Percentiles rank a stretch among this genome's conserved stretches.
phyloP scores from a whole-genome alignment of 2,113 vertebrate genomes.

The Tyto alba region DNA sequence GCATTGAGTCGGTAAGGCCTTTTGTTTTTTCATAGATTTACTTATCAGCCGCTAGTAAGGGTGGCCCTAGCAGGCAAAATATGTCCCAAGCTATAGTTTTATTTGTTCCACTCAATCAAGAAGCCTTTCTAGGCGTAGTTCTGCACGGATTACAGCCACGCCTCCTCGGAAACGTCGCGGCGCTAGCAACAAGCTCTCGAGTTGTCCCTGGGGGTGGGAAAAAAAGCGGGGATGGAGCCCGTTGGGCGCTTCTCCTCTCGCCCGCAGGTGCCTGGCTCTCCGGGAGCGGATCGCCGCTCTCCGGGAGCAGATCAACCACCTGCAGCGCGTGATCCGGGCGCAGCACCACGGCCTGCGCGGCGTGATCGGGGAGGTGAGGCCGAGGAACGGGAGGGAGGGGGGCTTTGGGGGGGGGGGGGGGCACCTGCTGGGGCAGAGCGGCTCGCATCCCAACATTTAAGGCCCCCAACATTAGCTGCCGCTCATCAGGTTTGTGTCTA shows the following conservation, averaged over 20 bases:
- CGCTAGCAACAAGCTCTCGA: not conserved
- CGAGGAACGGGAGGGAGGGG: too few species aligned
- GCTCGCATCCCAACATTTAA: too few species aligned
- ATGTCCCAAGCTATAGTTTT: not conserved
- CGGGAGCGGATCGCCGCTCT: slow-evolving; percentile 48
- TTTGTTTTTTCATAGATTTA: too few species aligned
- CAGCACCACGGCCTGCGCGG: slow-evolving; percentile 61
- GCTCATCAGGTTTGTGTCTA: not conserved
- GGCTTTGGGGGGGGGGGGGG: too few species aligned
- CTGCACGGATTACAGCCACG: not conserved
- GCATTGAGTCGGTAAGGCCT: not conserved
- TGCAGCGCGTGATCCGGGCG: slow-evolving; percentile 62
- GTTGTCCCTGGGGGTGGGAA: not conserved
- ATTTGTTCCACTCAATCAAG: not conserved
- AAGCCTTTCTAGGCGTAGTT: not conserved
- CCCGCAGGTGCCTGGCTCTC: slow-evolving; percentile 48
- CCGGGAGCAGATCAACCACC: slow-evolving; percentile 66
- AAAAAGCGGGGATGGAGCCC: too few species aligned
- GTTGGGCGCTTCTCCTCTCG: not conserved
- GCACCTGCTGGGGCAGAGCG: too few species aligned
- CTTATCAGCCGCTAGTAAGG: not conserved
- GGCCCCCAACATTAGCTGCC: too few species aligned
- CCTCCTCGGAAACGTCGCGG: not conserved
- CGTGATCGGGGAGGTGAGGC: slow-evolving; percentile 72
- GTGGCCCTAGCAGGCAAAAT: not conserved